Evolutionary conservation across 2,888 invertebrate species (phyloP), one percentile per base, ranked within the genome.

Genomic region (Drosophila melanosoma): DNA sequence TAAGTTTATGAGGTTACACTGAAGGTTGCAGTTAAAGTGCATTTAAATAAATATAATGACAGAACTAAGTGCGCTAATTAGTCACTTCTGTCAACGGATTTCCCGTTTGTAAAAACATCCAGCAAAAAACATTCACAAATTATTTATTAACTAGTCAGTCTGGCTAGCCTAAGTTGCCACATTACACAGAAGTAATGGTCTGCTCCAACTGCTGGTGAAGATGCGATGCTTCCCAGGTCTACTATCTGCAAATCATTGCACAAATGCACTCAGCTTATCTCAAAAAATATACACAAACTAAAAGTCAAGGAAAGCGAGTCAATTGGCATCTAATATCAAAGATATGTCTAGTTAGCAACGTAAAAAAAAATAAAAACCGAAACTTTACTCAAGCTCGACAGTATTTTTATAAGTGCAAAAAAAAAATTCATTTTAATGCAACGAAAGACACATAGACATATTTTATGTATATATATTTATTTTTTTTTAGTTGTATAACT

Each of bases 221-320:
- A 45, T 40, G 12, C 38, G 33, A 20, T 29, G 61, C 42, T 72
- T 74, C 67, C 76, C 83, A 79, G 74, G 81, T 62, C 65, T 68
- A 66, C 68, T 83, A 87, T 79, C 84, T 81, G 74, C 74, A 84
- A 87, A 88, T 87, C 83, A 84, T 88, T 74, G 84, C 82, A 76
- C 84, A 87, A 87, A 83, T 80, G 87, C 85, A 87, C 82, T 80
- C 85, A 87, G 86, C 81, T 80, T 78, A 88, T 86, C 85, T 84
- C 80, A 81, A 84, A 29, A 5, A 5, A 29, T 29, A 29, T 29
- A 6, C 81, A 85, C 82, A 82, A 85, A 83, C 89, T 89, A 87
- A 87, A 80, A 83, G 60, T 81, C 69, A 61, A 73, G 79, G 79
- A 69, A 74, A 69, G 67, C 58, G 48, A 66, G 51, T 74, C 69